Conservation (phyloP, 1,140 invertebrate species). For the Lanistes nyassanus region DNA sequence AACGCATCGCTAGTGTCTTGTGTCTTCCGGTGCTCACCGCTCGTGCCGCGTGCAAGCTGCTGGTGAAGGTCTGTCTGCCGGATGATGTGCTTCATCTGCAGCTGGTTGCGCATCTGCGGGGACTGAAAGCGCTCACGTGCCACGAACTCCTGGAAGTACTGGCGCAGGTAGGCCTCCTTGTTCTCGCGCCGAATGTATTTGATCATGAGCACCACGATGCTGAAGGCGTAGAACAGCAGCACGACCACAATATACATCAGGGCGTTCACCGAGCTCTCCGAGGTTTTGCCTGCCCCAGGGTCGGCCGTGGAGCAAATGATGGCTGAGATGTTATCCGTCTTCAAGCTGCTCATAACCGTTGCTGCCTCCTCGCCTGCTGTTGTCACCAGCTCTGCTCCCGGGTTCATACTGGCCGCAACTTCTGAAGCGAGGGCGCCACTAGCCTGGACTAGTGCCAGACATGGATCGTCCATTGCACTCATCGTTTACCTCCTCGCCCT, state of each 20-base stretch:
- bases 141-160: slow-evolving; percentile 63
- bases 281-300: slow-evolving; percentile 12
- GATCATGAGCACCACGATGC: slow-evolving; percentile 65
- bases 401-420: neutral
- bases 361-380: neutral
- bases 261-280: slow-evolving; percentile 45
- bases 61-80: neutral
- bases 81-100: slow-evolving; percentile 34
- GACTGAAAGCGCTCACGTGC: slow-evolving; percentile 54
- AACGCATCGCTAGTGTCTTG: no score
- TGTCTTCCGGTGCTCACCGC: no score
- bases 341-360: neutral
- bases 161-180: slow-evolving; percentile 57
- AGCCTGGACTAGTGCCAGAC: no score
- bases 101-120: slow-evolving; percentile 40
- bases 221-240: slow-evolving; percentile 64
- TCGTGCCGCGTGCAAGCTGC: neutral
- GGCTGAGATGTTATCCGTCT: neutral
- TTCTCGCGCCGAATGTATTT: slow-evolving; percentile 62
- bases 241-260: slow-evolving; percentile 66
- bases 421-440: neutral
- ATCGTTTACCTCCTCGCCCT: no score
- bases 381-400: neutral
- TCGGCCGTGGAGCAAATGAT: slow-evolving; percentile 5
- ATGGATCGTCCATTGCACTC: no score